Conservation (phyloP, 35 echinoderm and acorn worm genomes). For the Eucidaris tribuloides region DNA sequence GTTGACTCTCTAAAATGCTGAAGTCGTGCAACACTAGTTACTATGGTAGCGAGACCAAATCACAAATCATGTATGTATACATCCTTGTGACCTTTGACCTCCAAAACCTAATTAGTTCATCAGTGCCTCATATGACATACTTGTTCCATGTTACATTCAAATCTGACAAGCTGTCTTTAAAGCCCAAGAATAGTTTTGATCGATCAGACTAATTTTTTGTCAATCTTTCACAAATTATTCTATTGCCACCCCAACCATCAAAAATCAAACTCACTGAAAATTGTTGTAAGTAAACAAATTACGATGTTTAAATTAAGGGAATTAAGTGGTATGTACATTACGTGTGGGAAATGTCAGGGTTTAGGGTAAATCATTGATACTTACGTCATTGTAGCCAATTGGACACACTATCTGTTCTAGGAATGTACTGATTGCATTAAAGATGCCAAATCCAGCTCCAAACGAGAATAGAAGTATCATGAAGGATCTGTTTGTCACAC, state of each 20-base stretch:
- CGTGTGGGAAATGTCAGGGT: background rate
- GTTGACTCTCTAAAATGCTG: no score
- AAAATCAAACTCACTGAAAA: background rate
- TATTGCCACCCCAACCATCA: background rate
- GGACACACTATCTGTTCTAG: conserved; percentile 89
- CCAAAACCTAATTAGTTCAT: no score
- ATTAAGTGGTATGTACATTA: background rate
- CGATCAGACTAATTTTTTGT: no score
- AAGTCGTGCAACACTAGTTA: no score
- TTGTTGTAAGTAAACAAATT: no score
- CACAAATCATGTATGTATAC: background rate
- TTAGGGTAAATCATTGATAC: conserved; percentile 28
- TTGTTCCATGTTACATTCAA: no score
- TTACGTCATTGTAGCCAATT: conserved; percentile 83
- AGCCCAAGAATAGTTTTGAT: no score
- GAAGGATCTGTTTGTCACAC: conserved; percentile 52
- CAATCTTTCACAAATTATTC: no score
- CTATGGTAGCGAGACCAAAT: no score
- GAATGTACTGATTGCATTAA: conserved; percentile 78
- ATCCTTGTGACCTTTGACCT: no score
- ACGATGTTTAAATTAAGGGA: background rate
- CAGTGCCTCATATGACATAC: no score
- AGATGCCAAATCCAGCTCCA: conserved; percentile 79
- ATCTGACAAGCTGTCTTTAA: background rate
- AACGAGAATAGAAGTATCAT: conserved; percentile 62